Conservation (phyloP, 2,888 invertebrate genomes). For the Craniophora ligustri region DNA sequence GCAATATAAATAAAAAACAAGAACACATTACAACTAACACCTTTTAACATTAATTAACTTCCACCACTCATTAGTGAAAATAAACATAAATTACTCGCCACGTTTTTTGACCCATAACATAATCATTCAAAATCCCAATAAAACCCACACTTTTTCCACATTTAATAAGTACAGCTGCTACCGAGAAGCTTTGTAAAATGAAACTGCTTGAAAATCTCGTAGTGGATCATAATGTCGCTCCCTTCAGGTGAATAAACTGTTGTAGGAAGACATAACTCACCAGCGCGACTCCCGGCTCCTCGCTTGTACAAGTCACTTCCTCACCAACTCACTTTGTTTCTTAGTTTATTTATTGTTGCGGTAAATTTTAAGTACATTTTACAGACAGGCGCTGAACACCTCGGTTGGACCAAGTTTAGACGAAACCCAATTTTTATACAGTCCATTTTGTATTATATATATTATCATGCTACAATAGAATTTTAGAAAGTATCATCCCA, state of each 20-base stretch:
- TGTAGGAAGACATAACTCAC: slow-evolving; percentile 14
- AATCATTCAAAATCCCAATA: too few relatives aligned
- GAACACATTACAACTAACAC: too few relatives aligned
- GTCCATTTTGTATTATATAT: too few relatives aligned
- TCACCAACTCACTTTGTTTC: slow-evolving; percentile 8
- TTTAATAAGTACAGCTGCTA: too few relatives aligned
- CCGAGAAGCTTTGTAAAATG: too few relatives aligned
- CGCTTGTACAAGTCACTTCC: slow-evolving; percentile 9
- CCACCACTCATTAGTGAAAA: background rate
- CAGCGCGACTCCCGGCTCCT: background rate
- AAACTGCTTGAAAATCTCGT: slow-evolving; percentile 16
- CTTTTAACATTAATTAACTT: too few relatives aligned
- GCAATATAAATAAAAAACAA: too few relatives aligned
- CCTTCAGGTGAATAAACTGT: slow-evolving; percentile 11
- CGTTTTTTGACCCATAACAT: too few relatives aligned
- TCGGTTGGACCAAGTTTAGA: background rate
- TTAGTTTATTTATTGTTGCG: slow-evolving; percentile 6
- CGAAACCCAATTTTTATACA: too few relatives aligned
- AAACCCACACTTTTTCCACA: background rate
- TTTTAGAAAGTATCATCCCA: too few relatives aligned
- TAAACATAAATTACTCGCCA: background rate
- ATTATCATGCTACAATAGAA: too few relatives aligned
- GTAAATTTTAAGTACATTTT: background rate
- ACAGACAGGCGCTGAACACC: background rate
- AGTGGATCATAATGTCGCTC: slow-evolving; percentile 19